Base-by-base conservation (phyloP, 2,888 invertebrate species). In the Gisinianus flammeolus region DNA sequence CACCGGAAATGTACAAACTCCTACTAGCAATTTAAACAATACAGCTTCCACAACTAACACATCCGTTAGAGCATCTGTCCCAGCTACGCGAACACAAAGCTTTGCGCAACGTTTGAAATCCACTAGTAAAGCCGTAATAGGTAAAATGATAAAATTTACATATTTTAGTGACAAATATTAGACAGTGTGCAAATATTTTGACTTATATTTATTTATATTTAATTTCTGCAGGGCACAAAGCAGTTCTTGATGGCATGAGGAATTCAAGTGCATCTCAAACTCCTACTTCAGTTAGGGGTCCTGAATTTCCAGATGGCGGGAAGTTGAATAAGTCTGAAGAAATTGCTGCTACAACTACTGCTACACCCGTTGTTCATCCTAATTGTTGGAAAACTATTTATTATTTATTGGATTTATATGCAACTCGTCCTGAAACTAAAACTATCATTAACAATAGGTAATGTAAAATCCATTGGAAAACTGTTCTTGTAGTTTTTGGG, bases 361-460 rank as follows among this genome's bases (percentile, higher is more conserved):
- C 79, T 24, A 24, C 77, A 0, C 30, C 64, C 12, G 68, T 79
- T 1, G 64, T 77, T 5, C 82, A 82, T 52, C 95, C 95, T 16
- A 91, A 93, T 85, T 97, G 97, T 86, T 98, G 97, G 97, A 93
- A 94, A 86, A 97, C 96, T 0, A 93, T 98, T 83, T 96, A 96
- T 87, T 93, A 95, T 87, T 90, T 98, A 80, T 88, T 98, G 76
- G 96, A 97, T 86, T 88, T 97, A 73, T 98, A 98, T 86, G 96
- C 96, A 6, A 95, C 94, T 70, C 94, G 95, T 91, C 96, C 97
- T 0, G 97, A 97, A 86, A 94, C 96, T 0, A 97, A 97, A 88
- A 97, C 96, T 0, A 93, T 97, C 66, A 91, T 92, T 35, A 93
- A 94, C 58, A 82, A 79, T 87, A 89, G 92, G 90, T 90, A 81